phyloP scores from a whole-genome alignment of 2,888 invertebrate genomes.

The Dichetophora obliterata region DNA sequence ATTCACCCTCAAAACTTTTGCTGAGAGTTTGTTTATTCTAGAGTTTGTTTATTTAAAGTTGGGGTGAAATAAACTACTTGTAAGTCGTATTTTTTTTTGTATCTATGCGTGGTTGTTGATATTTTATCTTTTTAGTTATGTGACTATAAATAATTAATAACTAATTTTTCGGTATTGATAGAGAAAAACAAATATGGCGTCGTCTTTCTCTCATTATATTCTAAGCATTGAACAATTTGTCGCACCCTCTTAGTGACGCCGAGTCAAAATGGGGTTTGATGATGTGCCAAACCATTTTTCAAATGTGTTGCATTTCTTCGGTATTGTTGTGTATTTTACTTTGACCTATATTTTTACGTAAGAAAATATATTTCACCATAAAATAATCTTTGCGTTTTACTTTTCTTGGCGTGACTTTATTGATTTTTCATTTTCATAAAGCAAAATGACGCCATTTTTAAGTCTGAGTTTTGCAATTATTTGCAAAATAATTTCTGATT shows the following conservation, averaged over 20 bases:
- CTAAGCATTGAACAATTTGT: no score
- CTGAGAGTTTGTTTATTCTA: not conserved
- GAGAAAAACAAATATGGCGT: no score
- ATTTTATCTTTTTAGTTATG: not conserved
- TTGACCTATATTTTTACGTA: not conserved
- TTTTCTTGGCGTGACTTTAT: constrained; percentile 14
- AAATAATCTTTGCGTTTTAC: not conserved
- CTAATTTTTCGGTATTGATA: no score
- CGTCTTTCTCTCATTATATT: no score
- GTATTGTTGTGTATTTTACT: not conserved
- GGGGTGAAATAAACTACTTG: no score
- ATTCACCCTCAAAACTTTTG: not conserved
- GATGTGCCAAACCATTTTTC: not conserved
- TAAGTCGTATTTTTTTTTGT: not conserved
- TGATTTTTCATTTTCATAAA: constrained; percentile 3
- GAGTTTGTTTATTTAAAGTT: not conserved
- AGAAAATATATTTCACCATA: not conserved
- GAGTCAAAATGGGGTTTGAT: not conserved
- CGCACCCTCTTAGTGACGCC: no score
- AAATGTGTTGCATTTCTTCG: not conserved
- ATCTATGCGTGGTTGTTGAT: not conserved
- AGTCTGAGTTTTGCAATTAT: not conserved
- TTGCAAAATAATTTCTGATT: not conserved
- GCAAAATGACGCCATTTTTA: constrained; percentile 2
- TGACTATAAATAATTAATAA: constrained; percentile 1